Evolutionary conservation across 2,113 vertebrate genomes (phyloP).

Genomic region (Daboia siamensis): DNA sequence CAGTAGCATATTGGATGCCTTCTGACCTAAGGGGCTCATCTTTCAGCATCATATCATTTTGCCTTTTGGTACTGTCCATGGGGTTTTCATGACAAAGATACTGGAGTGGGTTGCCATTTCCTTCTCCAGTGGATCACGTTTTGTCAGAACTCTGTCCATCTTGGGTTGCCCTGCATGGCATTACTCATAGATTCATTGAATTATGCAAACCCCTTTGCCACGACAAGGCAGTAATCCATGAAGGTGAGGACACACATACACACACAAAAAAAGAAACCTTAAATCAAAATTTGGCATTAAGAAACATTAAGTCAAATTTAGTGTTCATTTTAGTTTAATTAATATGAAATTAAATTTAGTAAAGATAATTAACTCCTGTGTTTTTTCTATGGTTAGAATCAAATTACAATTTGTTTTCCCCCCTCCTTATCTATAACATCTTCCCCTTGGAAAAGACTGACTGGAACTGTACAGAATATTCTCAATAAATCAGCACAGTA

Average conservation of each 20-base stretch:
- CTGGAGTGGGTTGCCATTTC: too few relatives aligned
- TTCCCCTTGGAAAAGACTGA: background rate
- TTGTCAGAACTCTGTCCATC: too few relatives aligned
- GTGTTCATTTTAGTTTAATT: background rate
- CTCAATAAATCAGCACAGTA: constrained; percentile 2
- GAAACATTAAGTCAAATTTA: background rate
- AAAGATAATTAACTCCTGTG: background rate
- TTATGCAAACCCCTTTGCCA: too few relatives aligned
- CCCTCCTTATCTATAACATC: background rate
- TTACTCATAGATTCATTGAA: too few relatives aligned
- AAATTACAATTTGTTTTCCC: background rate
- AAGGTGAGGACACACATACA: background rate
- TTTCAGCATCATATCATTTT: too few relatives aligned
- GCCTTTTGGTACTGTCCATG: too few relatives aligned
- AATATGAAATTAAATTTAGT: background rate
- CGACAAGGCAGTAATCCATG: too few relatives aligned
- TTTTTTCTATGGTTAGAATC: background rate
- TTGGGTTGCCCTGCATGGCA: too few relatives aligned
- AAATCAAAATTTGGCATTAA: background rate
- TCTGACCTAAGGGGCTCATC: too few relatives aligned
- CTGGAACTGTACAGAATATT: background rate
- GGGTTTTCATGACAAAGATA: too few relatives aligned
- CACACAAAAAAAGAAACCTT: background rate
- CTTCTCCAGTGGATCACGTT: too few relatives aligned
- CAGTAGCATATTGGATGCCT: too few relatives aligned